phyloP scores from a whole-genome alignment of 2,113 vertebrate species.

The Eudorcas thomsonii region DNA sequence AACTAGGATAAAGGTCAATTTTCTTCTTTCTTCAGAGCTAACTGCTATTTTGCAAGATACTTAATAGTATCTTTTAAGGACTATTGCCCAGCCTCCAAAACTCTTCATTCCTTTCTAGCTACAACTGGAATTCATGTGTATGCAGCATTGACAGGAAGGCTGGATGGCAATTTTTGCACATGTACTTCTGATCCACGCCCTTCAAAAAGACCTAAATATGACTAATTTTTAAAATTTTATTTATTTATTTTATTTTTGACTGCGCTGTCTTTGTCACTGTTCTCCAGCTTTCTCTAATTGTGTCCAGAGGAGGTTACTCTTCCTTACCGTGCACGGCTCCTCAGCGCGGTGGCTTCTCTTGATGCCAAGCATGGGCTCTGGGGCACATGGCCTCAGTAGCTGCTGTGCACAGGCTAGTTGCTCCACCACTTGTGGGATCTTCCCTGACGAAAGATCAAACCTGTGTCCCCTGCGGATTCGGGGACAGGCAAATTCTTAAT shows the following conservation, averaged over 20 bases:
- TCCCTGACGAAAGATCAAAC: fast-evolving
- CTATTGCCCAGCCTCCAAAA: not conserved
- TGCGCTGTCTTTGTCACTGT: not conserved
- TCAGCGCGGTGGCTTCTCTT: not conserved
- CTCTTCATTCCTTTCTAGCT: not conserved
- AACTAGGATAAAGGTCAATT: not conserved
- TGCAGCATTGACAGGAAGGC: not conserved
- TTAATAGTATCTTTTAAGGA: not conserved
- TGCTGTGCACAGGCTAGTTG: not conserved
- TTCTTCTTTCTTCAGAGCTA: not conserved
- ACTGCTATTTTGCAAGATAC: not conserved
- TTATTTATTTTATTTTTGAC: not conserved
- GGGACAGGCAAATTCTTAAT: not conserved
- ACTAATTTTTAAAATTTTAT: not conserved
- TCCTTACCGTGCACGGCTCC: fast-evolving
- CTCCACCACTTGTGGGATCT: not conserved
- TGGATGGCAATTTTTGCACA: not conserved
- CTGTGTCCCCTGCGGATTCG: fast-evolving
- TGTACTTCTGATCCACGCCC: fast-evolving
- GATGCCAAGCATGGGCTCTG: not conserved
- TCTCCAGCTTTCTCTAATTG: not conserved
- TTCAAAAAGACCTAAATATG: not conserved
- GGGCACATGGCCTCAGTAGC: not conserved
- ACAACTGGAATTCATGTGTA: not conserved
- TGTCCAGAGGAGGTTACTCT: not conserved